Conservation (phyloP, 1,140 invertebrate species). For the Drosophila oshimai region DNA sequence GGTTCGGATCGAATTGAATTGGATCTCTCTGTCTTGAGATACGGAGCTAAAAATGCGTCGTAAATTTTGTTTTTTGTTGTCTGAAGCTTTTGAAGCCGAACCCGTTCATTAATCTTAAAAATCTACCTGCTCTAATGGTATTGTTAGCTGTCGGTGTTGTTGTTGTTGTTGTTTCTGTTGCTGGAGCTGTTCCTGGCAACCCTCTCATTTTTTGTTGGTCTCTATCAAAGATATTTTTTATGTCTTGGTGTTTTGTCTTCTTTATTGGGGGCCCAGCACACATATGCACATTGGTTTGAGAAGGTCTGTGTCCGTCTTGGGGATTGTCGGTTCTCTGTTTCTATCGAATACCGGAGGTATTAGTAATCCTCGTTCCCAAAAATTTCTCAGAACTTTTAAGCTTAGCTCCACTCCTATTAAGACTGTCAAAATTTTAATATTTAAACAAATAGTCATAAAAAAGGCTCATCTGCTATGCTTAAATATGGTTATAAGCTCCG, state of each 20-base stretch:
- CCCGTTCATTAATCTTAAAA: constrained; percentile 76
- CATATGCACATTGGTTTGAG: not conserved
- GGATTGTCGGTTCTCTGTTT: not conserved
- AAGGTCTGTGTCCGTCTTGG: constrained; percentile 2
- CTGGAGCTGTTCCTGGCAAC: constrained; percentile 23
- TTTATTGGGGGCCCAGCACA: constrained; percentile 10
- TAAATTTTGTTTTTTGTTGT: constrained; percentile 56
- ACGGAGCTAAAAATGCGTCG: constrained; percentile 36
- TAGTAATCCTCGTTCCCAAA: constrained; percentile 17
- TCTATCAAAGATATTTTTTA: constrained; percentile 42
- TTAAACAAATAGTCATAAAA: not conserved
- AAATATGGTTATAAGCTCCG: too few species aligned
- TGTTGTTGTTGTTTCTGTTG: not conserved
- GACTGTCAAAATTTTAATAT: not conserved
- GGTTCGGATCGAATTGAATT: constrained; percentile 6
- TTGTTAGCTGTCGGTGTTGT: constrained; percentile 43
- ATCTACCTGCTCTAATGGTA: constrained; percentile 70
- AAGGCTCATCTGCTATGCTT: too few species aligned
- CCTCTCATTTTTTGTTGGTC: constrained; percentile 29
- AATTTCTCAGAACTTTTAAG: constrained; percentile 4
- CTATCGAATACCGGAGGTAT: constrained; percentile 31
- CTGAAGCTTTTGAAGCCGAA: constrained; percentile 52
- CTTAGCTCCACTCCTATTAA: not conserved
- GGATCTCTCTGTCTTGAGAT: constrained; percentile 5
- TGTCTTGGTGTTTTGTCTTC: constrained; percentile 14